Conservation (phyloP, 2,888 invertebrate species). For the Cephalotes varians region DNA sequence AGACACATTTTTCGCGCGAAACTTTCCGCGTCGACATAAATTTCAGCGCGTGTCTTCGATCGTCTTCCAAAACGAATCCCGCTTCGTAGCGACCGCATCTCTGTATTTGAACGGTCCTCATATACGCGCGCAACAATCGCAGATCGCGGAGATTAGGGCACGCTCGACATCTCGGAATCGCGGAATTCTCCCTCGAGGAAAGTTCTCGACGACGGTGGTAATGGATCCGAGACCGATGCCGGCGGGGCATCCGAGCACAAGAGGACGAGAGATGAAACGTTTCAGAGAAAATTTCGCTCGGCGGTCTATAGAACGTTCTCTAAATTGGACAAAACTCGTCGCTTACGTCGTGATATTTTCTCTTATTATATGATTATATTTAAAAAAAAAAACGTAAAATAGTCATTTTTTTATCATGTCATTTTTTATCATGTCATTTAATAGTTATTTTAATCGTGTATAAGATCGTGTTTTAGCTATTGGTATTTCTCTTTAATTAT, state of each 20-base stretch:
- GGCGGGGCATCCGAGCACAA: conserved; percentile 22
- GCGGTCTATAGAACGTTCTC: conserved; percentile 54
- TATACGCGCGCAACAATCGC: conserved; percentile 20
- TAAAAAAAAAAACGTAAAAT: background rate
- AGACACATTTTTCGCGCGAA: background rate
- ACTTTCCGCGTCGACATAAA: background rate
- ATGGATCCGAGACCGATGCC: conserved; percentile 62
- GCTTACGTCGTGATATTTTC: conserved; percentile 1
- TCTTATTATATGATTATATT: background rate
- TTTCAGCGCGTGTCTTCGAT: background rate
- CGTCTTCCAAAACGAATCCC: background rate
- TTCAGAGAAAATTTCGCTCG: conserved; percentile 63
- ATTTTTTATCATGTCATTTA: too few species aligned
- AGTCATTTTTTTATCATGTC: too few species aligned
- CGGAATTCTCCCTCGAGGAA: conserved; percentile 59
- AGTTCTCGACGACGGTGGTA: conserved; percentile 58
- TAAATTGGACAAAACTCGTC: conserved; percentile 33
- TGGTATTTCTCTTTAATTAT: background rate
- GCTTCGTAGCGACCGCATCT: background rate
- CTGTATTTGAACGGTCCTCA: conserved; percentile 30
- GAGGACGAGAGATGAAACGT: conserved; percentile 58
- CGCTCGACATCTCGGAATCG: conserved; percentile 61
- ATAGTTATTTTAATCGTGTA: background rate
- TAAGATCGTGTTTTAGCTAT: background rate
- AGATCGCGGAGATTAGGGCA: conserved; percentile 54